A percentile compares a stretch with the other conserved stretches of the same genome.
These are phyloP conservation scores for Stylophora pistillata DNA, from an alignment of 64 coral and sea anemone species.

Conservation along the genomic window DNA sequence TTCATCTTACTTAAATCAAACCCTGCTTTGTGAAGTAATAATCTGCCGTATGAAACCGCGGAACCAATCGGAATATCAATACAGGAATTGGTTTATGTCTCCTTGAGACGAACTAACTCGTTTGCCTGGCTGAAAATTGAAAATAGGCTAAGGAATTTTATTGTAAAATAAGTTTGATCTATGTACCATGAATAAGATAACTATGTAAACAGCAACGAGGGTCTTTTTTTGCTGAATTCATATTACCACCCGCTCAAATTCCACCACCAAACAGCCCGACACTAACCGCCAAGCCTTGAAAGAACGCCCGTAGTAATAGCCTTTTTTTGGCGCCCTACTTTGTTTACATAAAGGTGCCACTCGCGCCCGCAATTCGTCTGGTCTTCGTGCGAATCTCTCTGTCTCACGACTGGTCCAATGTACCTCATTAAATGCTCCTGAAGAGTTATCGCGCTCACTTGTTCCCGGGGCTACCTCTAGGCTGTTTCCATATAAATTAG, in stretches of 20 bases:
- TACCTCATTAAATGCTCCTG: not conserved
- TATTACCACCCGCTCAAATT: constrained; percentile 5
- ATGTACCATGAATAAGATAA: no score
- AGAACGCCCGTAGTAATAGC: not conserved
- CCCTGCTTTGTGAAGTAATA: not conserved
- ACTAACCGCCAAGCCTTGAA: not conserved
- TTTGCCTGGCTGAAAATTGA: no score
- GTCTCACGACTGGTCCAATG: not conserved
- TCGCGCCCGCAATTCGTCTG: constrained; percentile 13
- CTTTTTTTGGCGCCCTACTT: not conserved
- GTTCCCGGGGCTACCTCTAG: constrained; percentile 28
- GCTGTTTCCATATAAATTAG: constrained; percentile 6
- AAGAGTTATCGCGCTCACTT: constrained; percentile 7
- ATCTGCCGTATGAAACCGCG: not conserved
- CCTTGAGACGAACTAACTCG: not conserved
- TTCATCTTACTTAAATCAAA: not conserved
- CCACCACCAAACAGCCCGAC: constrained; percentile 10
- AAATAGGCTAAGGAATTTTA: no score
- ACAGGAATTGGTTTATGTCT: not conserved
- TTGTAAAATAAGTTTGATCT: no score
- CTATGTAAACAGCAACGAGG: no score
- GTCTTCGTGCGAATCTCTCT: not conserved
- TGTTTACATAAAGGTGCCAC: not conserved
- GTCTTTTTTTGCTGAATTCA: no score
- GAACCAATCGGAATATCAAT: not conserved